phyloP scores from a whole-genome alignment of 1,140 invertebrate genomes.

The Drosophila eugracilis region DNA sequence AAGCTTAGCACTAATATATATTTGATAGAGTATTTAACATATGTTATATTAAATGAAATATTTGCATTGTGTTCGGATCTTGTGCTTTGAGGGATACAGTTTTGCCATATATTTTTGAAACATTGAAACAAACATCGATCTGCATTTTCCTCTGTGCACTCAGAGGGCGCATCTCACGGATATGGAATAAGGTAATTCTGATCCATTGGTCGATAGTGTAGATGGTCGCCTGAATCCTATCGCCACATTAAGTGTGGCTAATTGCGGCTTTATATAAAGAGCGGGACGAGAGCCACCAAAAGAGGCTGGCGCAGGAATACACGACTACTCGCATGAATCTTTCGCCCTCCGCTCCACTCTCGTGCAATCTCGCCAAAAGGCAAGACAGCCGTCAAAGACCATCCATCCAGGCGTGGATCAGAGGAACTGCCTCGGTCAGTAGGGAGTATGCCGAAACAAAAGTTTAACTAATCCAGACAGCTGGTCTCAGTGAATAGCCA shows the following conservation, averaged over 20 bases:
- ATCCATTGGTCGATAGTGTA: slow-evolving; percentile 54
- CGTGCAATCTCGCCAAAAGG: slow-evolving; percentile 29
- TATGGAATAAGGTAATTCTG: slow-evolving; percentile 22
- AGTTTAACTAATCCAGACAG: slow-evolving; percentile 24
- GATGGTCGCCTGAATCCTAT: slow-evolving; percentile 64
- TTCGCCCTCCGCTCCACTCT: not conserved
- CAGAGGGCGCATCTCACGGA: slow-evolving; percentile 17
- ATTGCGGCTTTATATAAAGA: slow-evolving; percentile 83
- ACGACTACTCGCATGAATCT: slow-evolving; percentile 8
- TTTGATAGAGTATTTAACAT: no score
- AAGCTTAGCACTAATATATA: no score
- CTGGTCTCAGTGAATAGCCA: slow-evolving; percentile 42
- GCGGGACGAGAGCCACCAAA: slow-evolving; percentile 51
- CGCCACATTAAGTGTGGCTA: slow-evolving; percentile 82
- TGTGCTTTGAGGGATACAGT: no score
- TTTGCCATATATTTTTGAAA: not conserved
- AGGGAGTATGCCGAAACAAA: slow-evolving; percentile 44
- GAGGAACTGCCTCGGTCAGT: slow-evolving; percentile 3
- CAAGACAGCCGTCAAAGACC: slow-evolving; percentile 10
- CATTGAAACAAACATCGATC: not conserved
- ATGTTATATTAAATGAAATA: no score
- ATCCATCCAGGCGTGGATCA: slow-evolving; percentile 20
- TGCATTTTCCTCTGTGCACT: not conserved
- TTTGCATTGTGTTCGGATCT: no score
- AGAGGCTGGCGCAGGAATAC: slow-evolving; percentile 23